Evolutionary conservation across 2,888 invertebrate species (phyloP).

Genomic region (Terebella lapidaria): DNA sequence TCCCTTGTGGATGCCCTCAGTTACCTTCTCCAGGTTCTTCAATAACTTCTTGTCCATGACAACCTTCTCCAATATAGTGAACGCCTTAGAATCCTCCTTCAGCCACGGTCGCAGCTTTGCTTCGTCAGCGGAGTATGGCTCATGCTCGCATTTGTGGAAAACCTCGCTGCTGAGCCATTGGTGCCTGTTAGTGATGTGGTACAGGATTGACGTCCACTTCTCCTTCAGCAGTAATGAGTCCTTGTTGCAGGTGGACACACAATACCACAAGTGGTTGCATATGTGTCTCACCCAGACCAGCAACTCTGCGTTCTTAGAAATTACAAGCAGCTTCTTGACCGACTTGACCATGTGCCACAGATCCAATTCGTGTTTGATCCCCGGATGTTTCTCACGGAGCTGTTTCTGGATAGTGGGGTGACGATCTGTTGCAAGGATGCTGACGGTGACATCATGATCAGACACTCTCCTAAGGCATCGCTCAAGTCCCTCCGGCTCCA

Average conservation of each 20-base stretch:
- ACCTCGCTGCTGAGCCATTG: background rate
- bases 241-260: background rate
- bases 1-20: background rate
- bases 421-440: background rate
- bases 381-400: background rate
- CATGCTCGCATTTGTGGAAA: conserved; percentile 1
- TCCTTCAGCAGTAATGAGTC: background rate
- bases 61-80: background rate
- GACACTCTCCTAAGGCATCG: background rate
- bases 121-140: background rate
- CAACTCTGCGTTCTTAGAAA: background rate
- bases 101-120: background rate
- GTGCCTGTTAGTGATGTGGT: conserved; percentile 5
- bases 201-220: background rate
- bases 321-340: background rate
- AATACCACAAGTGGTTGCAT: conserved; percentile 1
- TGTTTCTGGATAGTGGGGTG: background rate
- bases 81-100: background rate
- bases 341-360: conserved; percentile 6
- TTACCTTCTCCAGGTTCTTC: background rate
- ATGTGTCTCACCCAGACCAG: background rate
- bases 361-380: background rate
- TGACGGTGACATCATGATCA: background rate
- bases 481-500: background rate
- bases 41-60: background rate